Base-by-base conservation (phyloP, 2,113 vertebrate species). In the Eublepharis macularius region DNA sequence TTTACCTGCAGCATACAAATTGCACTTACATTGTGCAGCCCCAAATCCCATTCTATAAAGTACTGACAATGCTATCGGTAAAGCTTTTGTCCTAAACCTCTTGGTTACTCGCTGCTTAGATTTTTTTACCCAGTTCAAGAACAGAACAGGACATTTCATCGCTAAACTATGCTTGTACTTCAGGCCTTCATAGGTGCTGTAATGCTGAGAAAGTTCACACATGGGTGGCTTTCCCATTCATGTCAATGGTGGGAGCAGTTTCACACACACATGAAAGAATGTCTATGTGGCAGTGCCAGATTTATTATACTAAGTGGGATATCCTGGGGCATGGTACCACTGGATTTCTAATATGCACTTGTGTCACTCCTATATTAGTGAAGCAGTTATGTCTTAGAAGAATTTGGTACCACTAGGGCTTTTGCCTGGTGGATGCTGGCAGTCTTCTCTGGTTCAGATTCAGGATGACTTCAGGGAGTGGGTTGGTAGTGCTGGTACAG, bases 1-100 rank as follows among this genome's bases (percentile, higher is more conserved):
- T 57, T 90, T 83, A 74, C 36, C 84, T 82, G 51, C 80, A 82
- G 78, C 39, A 86, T 10, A 88, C 76, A 73, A 54, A 29, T 77
- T 43, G 26, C 9, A 4, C 1, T 51, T 83, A 43, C n/a, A 80
- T 72, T 90, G 73, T 80, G 65, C 0, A 1, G 41, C n/a, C 84
- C 7, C 69, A 88, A 4, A 54, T 39, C 81, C 11, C 80, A 84
- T 51, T 16, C 11, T 43, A 2, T 54, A 6, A 45, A 1, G 32
- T 73, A 69, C 26, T 0, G 1, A 72, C 82, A 75, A 32, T 83
- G 51, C 83, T 84, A 39, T 14, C 26, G 69, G 57, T 17, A 66
- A 29, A 76, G 21, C 24, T 57, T 78, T 43, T 3, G 6, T 36
- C 34, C 26, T 74, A 47, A 16, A 34, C 36, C 24, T 39, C 72